Conservation (phyloP, 1,140 invertebrate genomes). For the Periplaneta americana region DNA sequence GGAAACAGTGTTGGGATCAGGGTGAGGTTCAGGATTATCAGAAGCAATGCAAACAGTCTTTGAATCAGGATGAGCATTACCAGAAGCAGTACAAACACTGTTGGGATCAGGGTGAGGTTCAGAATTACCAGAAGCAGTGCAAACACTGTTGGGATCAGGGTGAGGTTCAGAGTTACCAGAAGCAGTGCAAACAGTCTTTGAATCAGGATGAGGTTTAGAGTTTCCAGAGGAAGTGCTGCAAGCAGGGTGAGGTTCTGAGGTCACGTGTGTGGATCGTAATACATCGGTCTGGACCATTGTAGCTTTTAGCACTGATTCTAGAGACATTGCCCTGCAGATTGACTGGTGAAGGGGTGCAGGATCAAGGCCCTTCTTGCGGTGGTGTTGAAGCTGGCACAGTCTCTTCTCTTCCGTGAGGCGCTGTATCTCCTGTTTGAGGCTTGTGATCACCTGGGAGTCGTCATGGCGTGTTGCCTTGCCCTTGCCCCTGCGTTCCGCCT, state of each 20-base stretch:
- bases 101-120: not conserved
- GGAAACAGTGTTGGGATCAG: not conserved
- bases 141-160: not conserved
- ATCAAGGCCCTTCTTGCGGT: not conserved
- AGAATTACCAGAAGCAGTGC: too few species aligned
- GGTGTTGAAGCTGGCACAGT: constrained; percentile 23
- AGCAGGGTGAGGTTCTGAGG: too few species aligned
- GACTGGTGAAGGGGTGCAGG: not conserved
- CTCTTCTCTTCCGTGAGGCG: constrained; percentile 45
- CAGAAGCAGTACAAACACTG: not conserved
- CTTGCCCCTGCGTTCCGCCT: constrained; percentile 46
- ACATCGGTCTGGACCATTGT: too few species aligned
- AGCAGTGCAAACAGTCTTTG: not conserved
- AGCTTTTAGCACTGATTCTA: not conserved
- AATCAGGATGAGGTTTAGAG: not conserved
- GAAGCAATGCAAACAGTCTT: not conserved
- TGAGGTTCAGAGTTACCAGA: not conserved
- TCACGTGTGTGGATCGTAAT: not conserved
- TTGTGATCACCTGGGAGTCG: constrained; percentile 45
- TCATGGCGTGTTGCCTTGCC: constrained; percentile 43
- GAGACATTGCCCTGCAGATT: not conserved
- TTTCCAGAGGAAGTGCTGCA: too few species aligned
- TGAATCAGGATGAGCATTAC: not conserved
- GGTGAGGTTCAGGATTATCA: not conserved
- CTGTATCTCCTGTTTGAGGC: constrained; percentile 43